Evolutionary conservation across 37 sponge, comb jelly and placozoan species (phyloP).

Genomic region (Oopsacas minuta): DNA sequence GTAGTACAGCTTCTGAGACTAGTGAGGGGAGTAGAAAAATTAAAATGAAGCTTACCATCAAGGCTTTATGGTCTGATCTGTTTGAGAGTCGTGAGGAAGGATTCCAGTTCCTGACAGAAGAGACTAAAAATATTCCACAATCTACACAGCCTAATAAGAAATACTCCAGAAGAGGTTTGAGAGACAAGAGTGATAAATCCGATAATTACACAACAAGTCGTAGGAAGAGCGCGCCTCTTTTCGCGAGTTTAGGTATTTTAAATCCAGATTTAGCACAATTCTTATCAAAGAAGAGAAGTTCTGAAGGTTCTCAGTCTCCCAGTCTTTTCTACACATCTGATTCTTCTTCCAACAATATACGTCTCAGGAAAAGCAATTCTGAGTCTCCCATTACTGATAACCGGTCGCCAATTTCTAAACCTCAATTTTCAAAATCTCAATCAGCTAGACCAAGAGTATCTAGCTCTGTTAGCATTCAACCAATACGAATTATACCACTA

Average conservation of each 20-base stretch:
- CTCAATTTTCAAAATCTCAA: background rate
- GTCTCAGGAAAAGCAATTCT: background rate
- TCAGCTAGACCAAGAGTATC: background rate
- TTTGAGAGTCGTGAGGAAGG: constrained; percentile 11
- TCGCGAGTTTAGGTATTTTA: background rate
- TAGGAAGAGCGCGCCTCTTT: background rate
- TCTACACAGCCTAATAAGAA: background rate
- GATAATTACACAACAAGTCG: background rate
- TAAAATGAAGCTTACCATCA: background rate
- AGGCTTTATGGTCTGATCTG: background rate
- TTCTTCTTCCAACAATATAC: background rate
- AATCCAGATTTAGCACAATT: background rate
- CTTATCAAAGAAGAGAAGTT: background rate
- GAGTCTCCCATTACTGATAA: background rate
- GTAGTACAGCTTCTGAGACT: background rate
- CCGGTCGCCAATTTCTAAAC: background rate
- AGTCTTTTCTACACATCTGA: background rate
- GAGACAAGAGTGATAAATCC: background rate
- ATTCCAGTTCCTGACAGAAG: constrained; percentile 11
- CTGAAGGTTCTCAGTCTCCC: background rate
- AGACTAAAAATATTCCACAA: background rate
- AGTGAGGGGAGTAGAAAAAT: background rate
- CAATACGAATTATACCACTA: background rate
- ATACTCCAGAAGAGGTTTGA: background rate
- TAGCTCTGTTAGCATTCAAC: background rate